Percentiles rank a stretch among this genome's conserved stretches.
phyloP scores from a whole-genome alignment of 2,888 invertebrate genomes.

The Drosophila affinis region DNA sequence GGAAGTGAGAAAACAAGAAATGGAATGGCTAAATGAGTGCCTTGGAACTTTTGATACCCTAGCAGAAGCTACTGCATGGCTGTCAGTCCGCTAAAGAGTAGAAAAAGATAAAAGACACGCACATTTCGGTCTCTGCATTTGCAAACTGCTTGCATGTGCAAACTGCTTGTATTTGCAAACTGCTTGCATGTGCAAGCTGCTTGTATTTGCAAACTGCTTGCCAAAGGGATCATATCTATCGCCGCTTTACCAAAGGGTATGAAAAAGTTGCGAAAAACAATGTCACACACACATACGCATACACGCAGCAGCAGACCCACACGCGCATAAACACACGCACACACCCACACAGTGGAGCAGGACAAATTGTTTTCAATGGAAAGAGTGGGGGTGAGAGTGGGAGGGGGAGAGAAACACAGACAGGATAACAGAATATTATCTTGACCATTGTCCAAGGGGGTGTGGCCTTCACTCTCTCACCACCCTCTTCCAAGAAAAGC shows the following conservation, averaged over 20 bases:
- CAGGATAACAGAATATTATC: conserved; percentile 27
- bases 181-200: no score
- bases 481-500: not conserved
- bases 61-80: not conserved
- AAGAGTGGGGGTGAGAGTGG: conserved; percentile 2
- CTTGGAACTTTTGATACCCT: not conserved
- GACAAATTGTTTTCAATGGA: conserved; percentile 38
- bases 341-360: conserved; percentile 21
- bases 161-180: no score
- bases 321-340: conserved; percentile 23
- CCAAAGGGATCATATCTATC: not conserved
- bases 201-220: not conserved
- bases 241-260: not conserved
- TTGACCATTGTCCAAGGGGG: conserved; percentile 17
- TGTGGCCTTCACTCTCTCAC: conserved; percentile 3
- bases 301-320: conserved; percentile 16
- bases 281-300: conserved; percentile 34
- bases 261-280: conserved; percentile 34
- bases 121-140: no score
- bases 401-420: not conserved
- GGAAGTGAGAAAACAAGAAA: conserved; percentile 21
- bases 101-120: no score
- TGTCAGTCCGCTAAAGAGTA: no score
- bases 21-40: not conserved
- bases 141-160: no score